Conservation (phyloP, 2,113 vertebrate genomes). For the Abramis brama region DNA sequence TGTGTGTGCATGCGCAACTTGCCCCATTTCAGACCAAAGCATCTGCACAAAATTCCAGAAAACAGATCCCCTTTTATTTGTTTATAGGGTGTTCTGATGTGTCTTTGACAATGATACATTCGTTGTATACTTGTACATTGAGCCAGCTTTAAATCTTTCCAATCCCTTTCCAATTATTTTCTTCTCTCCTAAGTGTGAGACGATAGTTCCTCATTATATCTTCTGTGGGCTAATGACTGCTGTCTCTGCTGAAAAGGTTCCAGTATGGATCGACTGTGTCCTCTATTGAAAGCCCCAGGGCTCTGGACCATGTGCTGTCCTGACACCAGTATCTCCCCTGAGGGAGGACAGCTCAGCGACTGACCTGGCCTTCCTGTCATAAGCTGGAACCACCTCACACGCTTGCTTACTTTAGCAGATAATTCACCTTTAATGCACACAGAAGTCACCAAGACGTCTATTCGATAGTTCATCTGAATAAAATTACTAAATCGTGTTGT, state of each 20-base stretch:
- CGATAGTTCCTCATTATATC: slow-evolving; percentile 32
- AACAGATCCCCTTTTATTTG: slow-evolving; percentile 19
- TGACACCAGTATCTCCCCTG: slow-evolving; percentile 36
- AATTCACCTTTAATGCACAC: neutral
- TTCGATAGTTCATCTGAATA: neutral
- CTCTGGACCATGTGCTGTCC: slow-evolving; percentile 5
- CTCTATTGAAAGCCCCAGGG: slow-evolving; percentile 39
- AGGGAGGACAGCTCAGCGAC: neutral
- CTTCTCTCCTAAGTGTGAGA: slow-evolving; percentile 13
- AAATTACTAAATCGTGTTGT: neutral
- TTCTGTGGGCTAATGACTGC: slow-evolving; percentile 24
- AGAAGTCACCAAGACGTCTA: neutral
- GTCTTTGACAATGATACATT: slow-evolving; percentile 9
- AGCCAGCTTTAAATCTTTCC: neutral
- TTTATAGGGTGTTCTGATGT: neutral
- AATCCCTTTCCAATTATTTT: slow-evolving; percentile 5
- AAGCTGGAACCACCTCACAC: neutral
- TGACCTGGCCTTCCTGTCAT: slow-evolving; percentile 1
- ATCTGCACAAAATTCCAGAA: neutral
- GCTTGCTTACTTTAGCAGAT: neutral
- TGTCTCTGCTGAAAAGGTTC: slow-evolving; percentile 41
- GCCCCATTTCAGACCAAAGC: slow-evolving; percentile 3
- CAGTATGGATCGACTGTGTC: slow-evolving; percentile 45
- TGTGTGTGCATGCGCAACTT: neutral
- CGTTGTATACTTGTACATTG: neutral